Conservation (phyloP, 2,888 invertebrate genomes). For the Campopleginae sp. region DNA sequence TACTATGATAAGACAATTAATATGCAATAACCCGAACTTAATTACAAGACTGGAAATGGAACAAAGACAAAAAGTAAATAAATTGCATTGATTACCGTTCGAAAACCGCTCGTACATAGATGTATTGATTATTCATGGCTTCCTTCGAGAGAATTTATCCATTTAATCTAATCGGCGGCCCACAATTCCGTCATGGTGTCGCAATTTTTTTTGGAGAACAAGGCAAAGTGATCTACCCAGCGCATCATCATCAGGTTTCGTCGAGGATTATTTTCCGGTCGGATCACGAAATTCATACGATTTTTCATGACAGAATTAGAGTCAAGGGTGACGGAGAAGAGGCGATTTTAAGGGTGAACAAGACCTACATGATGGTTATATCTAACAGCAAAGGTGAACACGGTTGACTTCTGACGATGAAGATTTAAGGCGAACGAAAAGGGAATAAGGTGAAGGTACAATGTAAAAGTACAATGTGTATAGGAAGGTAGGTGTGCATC, state of each 20-base stretch:
- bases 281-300: neutral
- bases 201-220: neutral
- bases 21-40: neutral
- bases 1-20: neutral
- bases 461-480: conserved; percentile 57
- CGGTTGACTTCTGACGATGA: conserved; percentile 62
- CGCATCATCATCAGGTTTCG: neutral
- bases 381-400: conserved; percentile 57
- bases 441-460: conserved; percentile 50
- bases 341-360: conserved; percentile 31
- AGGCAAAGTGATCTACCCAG: neutral
- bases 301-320: conserved; percentile 29
- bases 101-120: neutral
- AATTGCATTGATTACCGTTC: conserved; percentile 10
- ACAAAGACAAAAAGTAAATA: neutral
- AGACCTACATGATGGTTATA: conserved; percentile 39
- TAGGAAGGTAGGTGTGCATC: conserved; percentile 56
- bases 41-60: neutral
- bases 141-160: neutral
- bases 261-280: neutral
- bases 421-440: conserved; percentile 65
- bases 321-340: neutral
- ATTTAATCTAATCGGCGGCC: neutral
- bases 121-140: neutral
- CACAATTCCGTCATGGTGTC: neutral